Evolutionary conservation across 2,797 vertebrate species (phyloP), one percentile per base, ranked within the genome.

Genomic region (Xenentodon cancila): DNA sequence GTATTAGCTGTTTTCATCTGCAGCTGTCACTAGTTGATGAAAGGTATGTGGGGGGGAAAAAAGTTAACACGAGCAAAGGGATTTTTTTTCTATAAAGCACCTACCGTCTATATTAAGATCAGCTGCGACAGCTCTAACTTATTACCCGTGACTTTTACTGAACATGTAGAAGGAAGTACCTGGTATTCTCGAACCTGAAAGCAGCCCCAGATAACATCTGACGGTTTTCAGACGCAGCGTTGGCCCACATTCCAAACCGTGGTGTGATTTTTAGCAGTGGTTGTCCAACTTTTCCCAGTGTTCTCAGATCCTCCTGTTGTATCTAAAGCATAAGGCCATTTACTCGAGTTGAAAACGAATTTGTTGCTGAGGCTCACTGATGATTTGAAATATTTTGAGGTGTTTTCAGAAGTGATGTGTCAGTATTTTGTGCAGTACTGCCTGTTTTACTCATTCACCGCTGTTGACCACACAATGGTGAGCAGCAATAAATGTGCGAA

Each of bases 371-470:
- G 47, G 60, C 67, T 65, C 20, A 11, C 66, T 63, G 49, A 68
- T 25, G 25, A 71, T 75, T 9, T 52, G 61, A 27, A 63, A 19
- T 49, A 52, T 63, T 64, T 59, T 75, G 56, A 58, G 27, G 27
- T 63, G 50, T 68, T 9, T 57, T 78, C 77, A 63, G 61, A 73
- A 63, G 77, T 84, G 79, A 75, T 16, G 58, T 81, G 69, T 73
- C 75, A 79, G 82, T 89, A 77, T 81, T 88, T 32, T 37, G 13
- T 56, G 44, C 44, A 51, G 55, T 77, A 46, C 53, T 65, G 64
- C 52, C 59, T 51, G 61, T 64, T 65, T 74, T 45, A 37, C 48
- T 72, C 60, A 64, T 82, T 60, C 49, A 53, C 56, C 68, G 59
- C 61, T 75, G 49, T 79, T 76, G 48, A 53, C 75, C 46, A 13